Evolutionary conservation across 2,113 vertebrate species (phyloP).

Genomic region (Pontoporia blainvillei): DNA sequence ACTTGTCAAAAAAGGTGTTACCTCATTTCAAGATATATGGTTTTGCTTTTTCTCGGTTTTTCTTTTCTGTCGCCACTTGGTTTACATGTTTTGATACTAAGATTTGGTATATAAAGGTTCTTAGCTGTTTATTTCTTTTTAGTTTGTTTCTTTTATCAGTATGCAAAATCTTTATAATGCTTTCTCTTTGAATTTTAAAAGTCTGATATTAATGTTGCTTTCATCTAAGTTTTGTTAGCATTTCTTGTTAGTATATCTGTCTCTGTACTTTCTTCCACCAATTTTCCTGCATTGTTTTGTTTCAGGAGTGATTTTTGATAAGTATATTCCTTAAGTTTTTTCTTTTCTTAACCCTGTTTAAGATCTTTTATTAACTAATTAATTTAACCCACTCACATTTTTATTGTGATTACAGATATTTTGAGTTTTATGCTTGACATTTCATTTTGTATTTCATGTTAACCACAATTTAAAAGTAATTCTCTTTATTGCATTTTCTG

Average conservation of each 20-base stretch:
- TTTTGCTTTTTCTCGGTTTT: neutral
- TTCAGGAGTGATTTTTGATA: neutral
- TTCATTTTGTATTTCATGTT: neutral
- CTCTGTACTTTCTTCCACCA: neutral
- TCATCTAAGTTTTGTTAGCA: constrained; percentile 22
- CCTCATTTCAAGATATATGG: neutral
- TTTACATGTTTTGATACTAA: neutral
- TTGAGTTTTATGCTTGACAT: neutral
- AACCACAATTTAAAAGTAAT: neutral
- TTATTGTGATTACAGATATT: neutral
- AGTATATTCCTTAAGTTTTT: neutral
- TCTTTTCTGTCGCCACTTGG: neutral
- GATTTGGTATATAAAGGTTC: neutral
- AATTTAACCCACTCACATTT: neutral
- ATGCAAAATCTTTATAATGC: neutral
- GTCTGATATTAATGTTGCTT: neutral
- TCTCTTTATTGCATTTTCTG: neutral
- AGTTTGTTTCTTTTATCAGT: neutral
- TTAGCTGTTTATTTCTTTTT: neutral
- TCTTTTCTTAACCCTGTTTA: neutral
- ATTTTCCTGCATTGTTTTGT: neutral
- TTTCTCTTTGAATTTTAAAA: neutral
- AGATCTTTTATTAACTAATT: neutral
- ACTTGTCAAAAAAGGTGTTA: neutral
- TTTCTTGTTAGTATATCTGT: neutral